Evolutionary conservation across 2,797 vertebrate genomes (phyloP), one percentile per base, ranked within the genome.

Genomic region (Potorous gilbertii): DNA sequence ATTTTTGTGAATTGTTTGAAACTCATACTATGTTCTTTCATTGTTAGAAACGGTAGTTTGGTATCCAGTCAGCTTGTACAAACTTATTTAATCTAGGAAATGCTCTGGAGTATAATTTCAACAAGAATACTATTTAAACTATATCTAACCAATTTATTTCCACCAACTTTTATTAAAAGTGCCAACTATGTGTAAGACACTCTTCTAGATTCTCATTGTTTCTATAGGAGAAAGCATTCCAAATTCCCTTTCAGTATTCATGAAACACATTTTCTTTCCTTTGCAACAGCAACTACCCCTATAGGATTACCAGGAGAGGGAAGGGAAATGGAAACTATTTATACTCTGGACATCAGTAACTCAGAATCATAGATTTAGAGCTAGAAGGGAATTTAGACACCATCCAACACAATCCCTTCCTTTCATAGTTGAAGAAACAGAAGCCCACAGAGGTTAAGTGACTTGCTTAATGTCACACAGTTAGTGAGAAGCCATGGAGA

Each of bases 1-100:
- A 34, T 55, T 34, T 91, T 34, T 91, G 57, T 91, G 50, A 89
- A 0, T 89, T 92, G 14, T 92, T 92, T 96, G 90, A 96, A 97
- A 94, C 95, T 92, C 55, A 27, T 28, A 94, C 55, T 90, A 89
- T 94, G 21, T 54, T 66, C 92, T 93, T 62, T 91, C 57, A 46
- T 18, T 52, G 34, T 93, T 54, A 91, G 55, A 92, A 94, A 94
- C 66, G 46, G 24, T 13, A 91, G 29, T n/a, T 54, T 62, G 3
- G 5, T 40, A 34, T 27, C 62, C 50, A 91, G 0, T 46, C 62
- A 89, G 56, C 90, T 54, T 92, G 10, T 9, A 92, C n/a, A 95
- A 92, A 18, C 4, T 54, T 94, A 87, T 87, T 87, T 87, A 87
- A 87, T 87, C 74, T 50, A 87, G 40, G 40, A 87, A 87, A 87